Conservation (phyloP, 2,113 vertebrate species). For the Penelope pileata region DNA sequence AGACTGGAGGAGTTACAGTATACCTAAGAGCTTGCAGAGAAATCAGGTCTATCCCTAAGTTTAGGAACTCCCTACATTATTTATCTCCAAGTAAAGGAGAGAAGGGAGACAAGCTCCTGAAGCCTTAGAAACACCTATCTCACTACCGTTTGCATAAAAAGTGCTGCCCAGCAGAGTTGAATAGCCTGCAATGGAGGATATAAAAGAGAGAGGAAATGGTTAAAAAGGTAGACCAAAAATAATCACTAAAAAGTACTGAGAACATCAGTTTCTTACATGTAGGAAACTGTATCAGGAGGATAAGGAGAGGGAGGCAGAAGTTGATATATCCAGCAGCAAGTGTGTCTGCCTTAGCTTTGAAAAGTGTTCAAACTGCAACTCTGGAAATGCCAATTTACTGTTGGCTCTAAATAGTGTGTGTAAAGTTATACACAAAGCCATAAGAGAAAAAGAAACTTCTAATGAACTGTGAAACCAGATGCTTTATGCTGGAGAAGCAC, state of each 20-base stretch:
- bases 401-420: neutral
- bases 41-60: neutral
- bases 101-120: neutral
- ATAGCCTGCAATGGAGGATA: too few species aligned
- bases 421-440: conserved; percentile 7
- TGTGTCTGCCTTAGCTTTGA: neutral
- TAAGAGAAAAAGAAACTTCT: conserved; percentile 21
- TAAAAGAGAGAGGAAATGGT: neutral
- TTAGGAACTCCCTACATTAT: neutral
- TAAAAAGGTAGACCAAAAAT: neutral
- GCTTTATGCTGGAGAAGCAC: conserved; percentile 44
- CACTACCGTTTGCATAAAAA: neutral
- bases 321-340: fast-evolving
- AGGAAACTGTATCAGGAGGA: neutral
- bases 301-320: neutral
- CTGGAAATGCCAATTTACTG: neutral
- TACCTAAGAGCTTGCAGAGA: neutral
- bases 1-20: neutral
- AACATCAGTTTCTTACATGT: neutral
- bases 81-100: neutral
- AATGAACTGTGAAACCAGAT: conserved; percentile 44
- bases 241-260: neutral
- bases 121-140: neutral
- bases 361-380: neutral
- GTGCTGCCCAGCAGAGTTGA: neutral